These are phyloP conservation scores for Sinosuthora webbiana DNA, from an alignment of 2,113 vertebrate genomes.

Conservation along the genomic window DNA sequence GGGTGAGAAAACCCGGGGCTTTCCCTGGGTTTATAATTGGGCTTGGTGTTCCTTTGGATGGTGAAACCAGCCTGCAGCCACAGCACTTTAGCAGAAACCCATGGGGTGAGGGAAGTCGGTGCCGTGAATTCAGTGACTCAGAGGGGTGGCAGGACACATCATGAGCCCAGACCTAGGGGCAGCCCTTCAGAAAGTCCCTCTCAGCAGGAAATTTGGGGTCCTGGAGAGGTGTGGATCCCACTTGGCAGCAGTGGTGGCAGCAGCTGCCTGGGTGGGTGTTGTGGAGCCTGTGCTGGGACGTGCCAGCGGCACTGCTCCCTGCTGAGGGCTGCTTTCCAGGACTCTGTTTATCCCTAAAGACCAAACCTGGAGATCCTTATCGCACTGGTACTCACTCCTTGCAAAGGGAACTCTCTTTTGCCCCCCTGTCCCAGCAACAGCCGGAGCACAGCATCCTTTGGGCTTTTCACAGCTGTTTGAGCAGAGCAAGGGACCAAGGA, in stretches of 20 bases:
- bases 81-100: not conserved
- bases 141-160: not conserved
- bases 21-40: not conserved
- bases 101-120: rapidly evolving
- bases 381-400: not conserved
- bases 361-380: not conserved
- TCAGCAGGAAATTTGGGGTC: not conserved
- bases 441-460: rapidly evolving
- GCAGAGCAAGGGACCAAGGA: not conserved
- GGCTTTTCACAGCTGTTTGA: not conserved
- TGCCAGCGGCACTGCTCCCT: not conserved
- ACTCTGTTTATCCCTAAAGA: not conserved
- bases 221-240: not conserved
- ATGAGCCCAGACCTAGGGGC: not conserved
- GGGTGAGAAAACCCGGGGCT: not conserved
- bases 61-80: not conserved
- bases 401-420: not conserved
- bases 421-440: not conserved
- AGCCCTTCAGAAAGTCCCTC: not conserved
- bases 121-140: rapidly evolving
- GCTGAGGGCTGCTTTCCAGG: not conserved
- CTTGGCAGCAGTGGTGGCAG: not conserved
- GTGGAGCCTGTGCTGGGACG: not conserved
- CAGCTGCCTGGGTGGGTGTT: not conserved
- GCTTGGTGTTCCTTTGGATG: not conserved